A percentile compares a stretch with the other conserved stretches of the same genome.
These are phyloP conservation scores for Tragulus kanchil DNA, from an alignment of 2,113 vertebrate genomes.

Conservation along the genomic window DNA sequence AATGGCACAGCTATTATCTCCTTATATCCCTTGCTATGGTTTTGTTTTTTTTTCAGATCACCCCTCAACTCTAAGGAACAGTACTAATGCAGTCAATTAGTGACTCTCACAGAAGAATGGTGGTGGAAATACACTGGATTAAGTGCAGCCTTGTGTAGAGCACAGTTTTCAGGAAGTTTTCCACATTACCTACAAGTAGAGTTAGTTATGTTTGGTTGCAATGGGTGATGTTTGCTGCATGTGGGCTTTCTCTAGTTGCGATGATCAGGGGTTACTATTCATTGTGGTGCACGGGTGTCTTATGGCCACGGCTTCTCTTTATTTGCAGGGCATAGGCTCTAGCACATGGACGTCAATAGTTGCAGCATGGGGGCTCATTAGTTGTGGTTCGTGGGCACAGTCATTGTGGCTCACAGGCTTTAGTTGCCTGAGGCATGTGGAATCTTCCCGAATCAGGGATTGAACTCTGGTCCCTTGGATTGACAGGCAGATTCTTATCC, in stretches of 20 bases:
- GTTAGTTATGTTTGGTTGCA: neutral
- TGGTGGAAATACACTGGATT: neutral
- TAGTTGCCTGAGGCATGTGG: neutral
- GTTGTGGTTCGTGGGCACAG: neutral
- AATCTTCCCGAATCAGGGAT: fast-evolving
- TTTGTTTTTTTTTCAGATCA: neutral
- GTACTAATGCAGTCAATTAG: neutral
- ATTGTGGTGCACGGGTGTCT: neutral
- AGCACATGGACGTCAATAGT: neutral
- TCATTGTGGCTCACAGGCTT: neutral
- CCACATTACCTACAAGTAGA: neutral
- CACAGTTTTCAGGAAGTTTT: neutral
- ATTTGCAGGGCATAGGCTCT: neutral
- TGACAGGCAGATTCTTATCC: neutral
- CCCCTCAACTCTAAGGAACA: neutral
- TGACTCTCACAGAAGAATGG: neutral
- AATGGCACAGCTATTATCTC: neutral
- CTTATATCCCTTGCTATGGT: neutral
- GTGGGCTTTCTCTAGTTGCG: neutral
- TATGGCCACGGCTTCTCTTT: neutral
- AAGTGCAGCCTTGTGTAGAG: neutral
- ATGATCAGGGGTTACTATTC: neutral
- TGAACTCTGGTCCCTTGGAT: neutral
- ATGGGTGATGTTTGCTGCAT: neutral
- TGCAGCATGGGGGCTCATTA: neutral